phyloP scores from a whole-genome alignment of 1,140 invertebrate species.

The Lutraria rhynchaena region DNA sequence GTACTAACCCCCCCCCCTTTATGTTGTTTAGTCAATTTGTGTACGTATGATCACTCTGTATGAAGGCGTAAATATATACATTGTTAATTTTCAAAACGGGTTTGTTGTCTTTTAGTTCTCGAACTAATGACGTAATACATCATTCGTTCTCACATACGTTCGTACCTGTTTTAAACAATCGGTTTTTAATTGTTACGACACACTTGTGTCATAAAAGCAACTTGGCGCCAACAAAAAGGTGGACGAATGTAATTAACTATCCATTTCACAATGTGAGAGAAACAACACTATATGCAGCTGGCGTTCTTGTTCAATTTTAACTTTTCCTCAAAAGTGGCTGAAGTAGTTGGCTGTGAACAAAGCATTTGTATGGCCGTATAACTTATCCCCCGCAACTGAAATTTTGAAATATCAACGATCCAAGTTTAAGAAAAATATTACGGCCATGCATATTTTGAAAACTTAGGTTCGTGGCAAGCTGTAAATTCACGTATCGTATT shows the following conservation, averaged over 20 bases:
- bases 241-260: neutral
- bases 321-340: no score
- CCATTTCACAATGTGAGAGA: neutral
- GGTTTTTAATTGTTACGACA: neutral
- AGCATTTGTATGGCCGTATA: no score
- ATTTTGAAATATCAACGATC: no score
- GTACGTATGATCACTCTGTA: neutral
- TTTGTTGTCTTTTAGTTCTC: slow-evolving; percentile 2
- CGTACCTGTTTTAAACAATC: neutral
- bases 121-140: neutral
- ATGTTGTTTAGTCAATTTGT: slow-evolving; percentile 36
- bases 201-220: neutral
- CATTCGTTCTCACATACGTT: slow-evolving; percentile 1
- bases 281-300: no score
- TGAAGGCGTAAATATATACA: slow-evolving; percentile 41
- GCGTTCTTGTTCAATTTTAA: no score
- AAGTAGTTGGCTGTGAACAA: no score
- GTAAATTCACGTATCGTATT: no score
- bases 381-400: no score
- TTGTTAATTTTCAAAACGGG: slow-evolving; percentile 17
- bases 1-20: slow-evolving; percentile 11
- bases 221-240: slow-evolving; percentile 9
- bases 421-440: no score
- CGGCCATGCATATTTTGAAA: no score
- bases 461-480: no score